Conservation (phyloP, 2,113 vertebrate genomes). For the Struthio camelus region DNA sequence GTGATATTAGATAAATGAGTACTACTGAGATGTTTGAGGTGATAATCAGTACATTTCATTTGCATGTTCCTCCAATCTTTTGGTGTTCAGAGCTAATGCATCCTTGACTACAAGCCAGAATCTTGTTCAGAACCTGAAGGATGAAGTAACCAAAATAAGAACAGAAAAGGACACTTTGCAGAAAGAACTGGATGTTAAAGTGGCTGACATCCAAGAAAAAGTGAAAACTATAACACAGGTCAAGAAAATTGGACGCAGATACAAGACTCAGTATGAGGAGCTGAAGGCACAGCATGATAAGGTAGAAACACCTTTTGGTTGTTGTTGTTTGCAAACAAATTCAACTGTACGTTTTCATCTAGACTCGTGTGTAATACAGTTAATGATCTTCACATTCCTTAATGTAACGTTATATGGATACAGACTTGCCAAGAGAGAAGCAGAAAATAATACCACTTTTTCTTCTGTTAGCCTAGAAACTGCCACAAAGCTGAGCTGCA, state of each 20-base stretch:
- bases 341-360: background rate
- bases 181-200: slow-evolving; percentile 85
- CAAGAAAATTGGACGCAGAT: slow-evolving; percentile 95
- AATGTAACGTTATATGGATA: background rate
- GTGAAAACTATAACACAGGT: slow-evolving; percentile 93
- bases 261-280: slow-evolving; percentile 97
- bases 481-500: background rate
- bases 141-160: slow-evolving; percentile 81
- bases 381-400: background rate
- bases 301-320: slow-evolving; percentile 66
- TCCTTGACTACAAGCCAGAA: slow-evolving; percentile 85
- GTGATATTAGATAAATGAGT: background rate
- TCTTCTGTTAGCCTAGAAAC: background rate
- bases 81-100: slow-evolving; percentile 79
- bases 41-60: background rate
- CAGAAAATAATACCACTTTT: fast-evolving
- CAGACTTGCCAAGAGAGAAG: background rate
- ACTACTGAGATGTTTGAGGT: background rate
- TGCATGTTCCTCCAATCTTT: background rate
- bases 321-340: background rate
- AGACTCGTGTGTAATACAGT: background rate
- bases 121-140: slow-evolving; percentile 86
- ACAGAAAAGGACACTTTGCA: slow-evolving; percentile 85
- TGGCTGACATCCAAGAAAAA: slow-evolving; percentile 89
- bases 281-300: slow-evolving; percentile 92